Base-by-base conservation (phyloP, 2,888 invertebrate genomes). In the Oligia strigilis region DNA sequence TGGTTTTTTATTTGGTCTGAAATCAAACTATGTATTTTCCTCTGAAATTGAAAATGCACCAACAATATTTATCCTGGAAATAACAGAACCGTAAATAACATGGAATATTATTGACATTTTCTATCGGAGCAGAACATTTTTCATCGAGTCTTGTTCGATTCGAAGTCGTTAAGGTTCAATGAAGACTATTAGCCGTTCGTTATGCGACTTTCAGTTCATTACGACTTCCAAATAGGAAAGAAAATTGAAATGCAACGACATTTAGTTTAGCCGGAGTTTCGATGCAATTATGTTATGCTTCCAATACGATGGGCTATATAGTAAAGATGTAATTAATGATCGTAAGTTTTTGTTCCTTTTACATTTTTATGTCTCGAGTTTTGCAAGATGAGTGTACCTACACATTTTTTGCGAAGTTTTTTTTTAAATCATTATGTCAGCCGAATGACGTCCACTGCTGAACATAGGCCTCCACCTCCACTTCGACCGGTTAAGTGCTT, bases 31-130 rank as follows among this genome's bases (percentile, higher is more conserved):
- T 9, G n/a, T 11, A 40, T 58, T 81, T 72, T 55, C 40, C n/a
- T 19, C 3, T 14, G 55, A 52, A 65, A 64, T 17, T 62, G 9
- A 69, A 60, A 71, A 71, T 67, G 43, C 73, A 72, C 19, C 58
- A 76, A 66, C 43, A 40, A 43, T 82, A 58, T 72, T 72, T 71
- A 70, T 73, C 60, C 65, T 65, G 2, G 0, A 43, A 49, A 69
- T 62, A 74, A 46, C 23, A n/a, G 19, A 58, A 23, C 29, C n/a
- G 14, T 60, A 71, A 76, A 73, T 82, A 74, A 82, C 78, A 71
- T 13, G 14, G 43, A n/a, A 71, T 67, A 52, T 46, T 73, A 75
- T 84, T 85, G 60, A 74, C 46, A 82, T 85, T 81, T 70, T 66
- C n/a, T 73, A 62, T 72, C 55, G 46, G 5, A 23, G 29, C 62